These are phyloP conservation scores for Pterophyllum scalare DNA, from an alignment of 2,113 vertebrate species.

Conservation along the genomic window DNA sequence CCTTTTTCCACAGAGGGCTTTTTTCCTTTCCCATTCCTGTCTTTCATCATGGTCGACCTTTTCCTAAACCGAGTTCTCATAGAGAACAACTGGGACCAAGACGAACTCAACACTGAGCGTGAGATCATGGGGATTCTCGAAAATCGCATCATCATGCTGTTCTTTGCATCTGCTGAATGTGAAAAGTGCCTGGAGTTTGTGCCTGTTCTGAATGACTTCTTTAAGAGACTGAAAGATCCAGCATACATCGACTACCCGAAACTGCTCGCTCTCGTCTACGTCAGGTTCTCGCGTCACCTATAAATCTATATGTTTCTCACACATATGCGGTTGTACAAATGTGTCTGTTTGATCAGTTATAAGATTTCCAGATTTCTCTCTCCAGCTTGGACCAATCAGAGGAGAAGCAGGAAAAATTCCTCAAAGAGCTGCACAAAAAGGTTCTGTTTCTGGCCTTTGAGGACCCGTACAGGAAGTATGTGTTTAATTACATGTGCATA, in stretches of 20 bases:
- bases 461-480: conserved; percentile 84
- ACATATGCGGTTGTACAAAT: neutral
- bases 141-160: conserved; percentile 89
- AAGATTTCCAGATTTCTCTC: conserved; percentile 19
- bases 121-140: conserved; percentile 84
- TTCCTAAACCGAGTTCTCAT: conserved; percentile 85
- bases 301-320: neutral
- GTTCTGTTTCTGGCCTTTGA: conserved; percentile 88
- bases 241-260: conserved; percentile 88
- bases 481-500: conserved; percentile 3
- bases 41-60: conserved; percentile 84
- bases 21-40: neutral
- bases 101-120: conserved; percentile 87
- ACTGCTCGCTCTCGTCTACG: conserved; percentile 85
- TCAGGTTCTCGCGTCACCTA: conserved; percentile 74
- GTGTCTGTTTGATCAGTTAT: neutral
- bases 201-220: conserved; percentile 85
- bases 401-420: conserved; percentile 83
- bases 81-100: conserved; percentile 86
- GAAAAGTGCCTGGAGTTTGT: conserved; percentile 83
- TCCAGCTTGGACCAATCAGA: conserved; percentile 82
- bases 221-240: conserved; percentile 85
- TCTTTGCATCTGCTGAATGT: conserved; percentile 82
- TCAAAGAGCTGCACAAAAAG: conserved; percentile 85
- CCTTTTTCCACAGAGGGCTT: conserved; percentile 9